These are phyloP conservation scores for Trichogramma dendrolimi DNA, from an alignment of 2,888 invertebrate genomes.

Conservation along the genomic window DNA sequence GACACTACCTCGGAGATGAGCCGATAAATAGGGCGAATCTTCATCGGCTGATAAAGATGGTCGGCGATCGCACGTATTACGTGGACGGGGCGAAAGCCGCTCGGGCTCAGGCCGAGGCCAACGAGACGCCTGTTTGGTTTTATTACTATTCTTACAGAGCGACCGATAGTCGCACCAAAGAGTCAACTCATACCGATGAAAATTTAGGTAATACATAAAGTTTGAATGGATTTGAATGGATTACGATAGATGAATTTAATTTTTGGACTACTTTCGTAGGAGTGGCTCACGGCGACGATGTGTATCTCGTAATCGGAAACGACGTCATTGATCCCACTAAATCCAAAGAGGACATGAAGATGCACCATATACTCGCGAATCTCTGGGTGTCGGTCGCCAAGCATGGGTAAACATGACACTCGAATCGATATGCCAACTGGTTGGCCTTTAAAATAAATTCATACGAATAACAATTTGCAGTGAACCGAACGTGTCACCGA, in stretches of 20 bases:
- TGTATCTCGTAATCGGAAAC: slow-evolving; percentile 5
- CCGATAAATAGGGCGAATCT: slow-evolving; percentile 50
- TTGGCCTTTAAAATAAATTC: no score
- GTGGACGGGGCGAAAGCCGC: slow-evolving; percentile 60
- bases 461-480: no score
- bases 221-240: no score
- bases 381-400: slow-evolving; percentile 8
- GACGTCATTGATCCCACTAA: background rate
- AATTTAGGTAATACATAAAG: no score
- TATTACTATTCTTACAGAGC: slow-evolving; percentile 64
- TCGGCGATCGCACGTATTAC: slow-evolving; percentile 62
- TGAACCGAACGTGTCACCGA: no score
- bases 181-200: slow-evolving; percentile 54
- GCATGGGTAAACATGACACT: slow-evolving; percentile 2
- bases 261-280: background rate
- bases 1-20: slow-evolving; percentile 56
- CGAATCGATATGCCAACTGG: no score
- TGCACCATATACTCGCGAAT: slow-evolving; percentile 4
- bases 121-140: slow-evolving; percentile 60
- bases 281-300: slow-evolving; percentile 12
- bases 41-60: slow-evolving; percentile 52
- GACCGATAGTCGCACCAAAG: slow-evolving; percentile 57
- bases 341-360: background rate
- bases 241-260: no score
- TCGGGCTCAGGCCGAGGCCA: slow-evolving; percentile 58